These are phyloP conservation scores for Crenichthys baileyi DNA, from an alignment of 2,797 vertebrate species.

Conservation along the genomic window DNA sequence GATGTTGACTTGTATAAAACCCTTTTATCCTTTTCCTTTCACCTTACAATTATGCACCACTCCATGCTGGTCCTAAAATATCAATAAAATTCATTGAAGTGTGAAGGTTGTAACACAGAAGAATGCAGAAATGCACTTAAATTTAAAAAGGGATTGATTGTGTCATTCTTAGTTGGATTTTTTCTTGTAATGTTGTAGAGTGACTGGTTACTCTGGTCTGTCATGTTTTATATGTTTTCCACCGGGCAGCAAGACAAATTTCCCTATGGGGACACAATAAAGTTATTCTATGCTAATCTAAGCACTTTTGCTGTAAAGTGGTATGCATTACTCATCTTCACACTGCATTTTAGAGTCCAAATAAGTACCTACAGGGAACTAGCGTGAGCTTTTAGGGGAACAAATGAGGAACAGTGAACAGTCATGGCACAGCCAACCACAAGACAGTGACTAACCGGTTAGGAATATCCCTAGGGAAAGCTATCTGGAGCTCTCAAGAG, in stretches of 20 bases:
- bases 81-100: background rate
- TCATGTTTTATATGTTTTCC: too few species aligned
- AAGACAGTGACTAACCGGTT: conserved; percentile 39
- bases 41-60: background rate
- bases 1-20: background rate
- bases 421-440: conserved; percentile 32
- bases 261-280: too few species aligned
- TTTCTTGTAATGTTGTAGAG: too few species aligned
- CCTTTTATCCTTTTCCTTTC: background rate
- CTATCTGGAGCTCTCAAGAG: background rate
- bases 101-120: background rate
- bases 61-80: background rate
- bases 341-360: too few species aligned
- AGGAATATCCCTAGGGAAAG: conserved; percentile 11
- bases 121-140: background rate
- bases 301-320: too few species aligned
- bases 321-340: background rate
- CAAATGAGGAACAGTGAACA: conserved; percentile 8
- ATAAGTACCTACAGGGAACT: background rate
- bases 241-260: too few species aligned
- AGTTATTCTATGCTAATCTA: too few species aligned
- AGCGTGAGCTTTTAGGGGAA: background rate
- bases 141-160: too few species aligned
- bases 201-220: too few species aligned
- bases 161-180: too few species aligned